phyloP scores from a whole-genome alignment of 2,888 invertebrate genomes.

The Cosmopolites sordidus region DNA sequence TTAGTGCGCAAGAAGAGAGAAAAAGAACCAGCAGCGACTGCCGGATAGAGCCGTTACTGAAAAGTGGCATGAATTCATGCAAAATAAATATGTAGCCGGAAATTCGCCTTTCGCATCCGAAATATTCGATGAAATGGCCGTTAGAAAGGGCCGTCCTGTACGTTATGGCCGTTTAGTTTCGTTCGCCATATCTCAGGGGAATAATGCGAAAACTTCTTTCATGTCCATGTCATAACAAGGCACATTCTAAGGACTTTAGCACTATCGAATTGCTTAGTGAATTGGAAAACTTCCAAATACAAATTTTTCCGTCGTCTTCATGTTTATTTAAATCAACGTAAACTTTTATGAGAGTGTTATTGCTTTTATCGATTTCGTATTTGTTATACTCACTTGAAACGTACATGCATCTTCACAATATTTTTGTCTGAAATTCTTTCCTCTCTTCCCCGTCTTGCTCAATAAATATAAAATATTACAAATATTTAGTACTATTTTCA shows the following conservation, averaged over 20 bases:
- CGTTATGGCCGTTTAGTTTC: background rate
- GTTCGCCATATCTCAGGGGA: background rate
- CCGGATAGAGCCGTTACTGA: background rate
- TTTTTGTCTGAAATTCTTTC: too few species aligned
- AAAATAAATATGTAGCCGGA: conserved; percentile 9
- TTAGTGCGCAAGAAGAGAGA: conserved; percentile 4
- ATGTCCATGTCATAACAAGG: background rate
- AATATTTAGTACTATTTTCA: too few species aligned
- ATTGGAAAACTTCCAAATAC: background rate
- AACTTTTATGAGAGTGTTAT: too few species aligned
- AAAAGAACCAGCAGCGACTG: background rate
- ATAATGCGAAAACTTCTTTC: background rate
- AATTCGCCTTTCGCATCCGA: conserved; percentile 2
- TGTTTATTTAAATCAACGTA: too few species aligned
- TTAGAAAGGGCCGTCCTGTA: background rate
- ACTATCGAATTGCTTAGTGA: background rate
- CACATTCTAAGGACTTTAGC: background rate
- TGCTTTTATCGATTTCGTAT: too few species aligned
- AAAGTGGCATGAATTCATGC: conserved; percentile 16
- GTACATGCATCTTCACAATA: too few species aligned
- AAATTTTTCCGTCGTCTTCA: background rate
- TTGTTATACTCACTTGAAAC: too few species aligned
- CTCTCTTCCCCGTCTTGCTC: too few species aligned
- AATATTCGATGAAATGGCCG: conserved; percentile 6
- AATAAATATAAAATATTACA: too few species aligned